These are phyloP conservation scores for Pemphigus obesinymphae DNA, from an alignment of 1,140 invertebrate species.

Conservation along the genomic window DNA sequence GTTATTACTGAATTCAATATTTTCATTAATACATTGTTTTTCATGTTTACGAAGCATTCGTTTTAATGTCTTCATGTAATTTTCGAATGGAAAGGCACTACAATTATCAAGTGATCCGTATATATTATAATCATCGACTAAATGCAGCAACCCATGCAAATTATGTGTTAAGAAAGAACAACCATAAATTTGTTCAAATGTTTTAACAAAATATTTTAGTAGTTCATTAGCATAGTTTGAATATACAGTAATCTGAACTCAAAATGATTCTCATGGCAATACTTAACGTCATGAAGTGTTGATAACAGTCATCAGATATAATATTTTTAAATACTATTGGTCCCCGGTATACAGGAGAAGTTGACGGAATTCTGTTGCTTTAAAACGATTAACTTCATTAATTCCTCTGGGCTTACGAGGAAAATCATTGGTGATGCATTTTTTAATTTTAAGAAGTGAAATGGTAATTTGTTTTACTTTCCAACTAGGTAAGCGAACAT, in stretches of 20 bases:
- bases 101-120: background rate
- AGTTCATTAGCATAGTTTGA: background rate
- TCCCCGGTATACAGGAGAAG: conserved; percentile 49
- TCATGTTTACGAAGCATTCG: background rate
- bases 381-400: conserved; percentile 47
- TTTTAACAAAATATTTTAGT: background rate
- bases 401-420: conserved; percentile 47
- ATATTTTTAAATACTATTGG: conserved; percentile 46
- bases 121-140: background rate
- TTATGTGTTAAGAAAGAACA: background rate
- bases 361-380: conserved; percentile 50
- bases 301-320: background rate
- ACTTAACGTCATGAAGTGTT: background rate
- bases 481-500: background rate
- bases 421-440: conserved; percentile 46
- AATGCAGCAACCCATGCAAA: background rate
- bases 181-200: background rate
- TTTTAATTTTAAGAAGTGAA: background rate
- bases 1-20: background rate
- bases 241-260: background rate
- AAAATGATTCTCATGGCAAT: background rate
- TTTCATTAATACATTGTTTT: background rate
- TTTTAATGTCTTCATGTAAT: background rate
- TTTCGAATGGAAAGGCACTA: background rate
- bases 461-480: background rate